These are phyloP conservation scores for Heliconius ismenius DNA, from an alignment of 2,888 invertebrate species.

Conservation along the genomic window DNA sequence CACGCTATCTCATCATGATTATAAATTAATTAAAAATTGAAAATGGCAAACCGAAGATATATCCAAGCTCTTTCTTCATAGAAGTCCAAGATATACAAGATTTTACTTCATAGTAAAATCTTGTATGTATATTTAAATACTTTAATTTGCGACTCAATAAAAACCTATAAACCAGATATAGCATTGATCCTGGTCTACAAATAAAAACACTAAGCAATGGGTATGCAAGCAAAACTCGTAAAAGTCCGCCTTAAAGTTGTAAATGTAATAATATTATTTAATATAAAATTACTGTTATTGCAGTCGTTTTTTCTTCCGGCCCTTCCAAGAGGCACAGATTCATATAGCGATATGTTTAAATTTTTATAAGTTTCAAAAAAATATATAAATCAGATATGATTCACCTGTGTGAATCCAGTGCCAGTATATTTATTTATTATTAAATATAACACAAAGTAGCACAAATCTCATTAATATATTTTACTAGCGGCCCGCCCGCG, in stretches of 20 bases:
- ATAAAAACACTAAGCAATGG: conserved; percentile 18
- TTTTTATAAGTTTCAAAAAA: neutral
- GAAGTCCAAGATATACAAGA: too few relatives aligned
- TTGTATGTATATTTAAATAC: neutral
- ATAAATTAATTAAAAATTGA: too few relatives aligned
- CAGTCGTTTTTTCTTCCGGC: too few relatives aligned
- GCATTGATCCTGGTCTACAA: neutral
- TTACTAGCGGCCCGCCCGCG: neutral
- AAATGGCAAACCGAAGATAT: too few relatives aligned
- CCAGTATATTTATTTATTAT: neutral
- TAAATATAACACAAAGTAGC: neutral
- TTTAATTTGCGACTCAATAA: neutral
- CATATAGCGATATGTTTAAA: neutral
- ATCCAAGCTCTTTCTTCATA: too few relatives aligned
- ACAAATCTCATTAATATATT: neutral
- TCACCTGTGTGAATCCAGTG: too few relatives aligned
- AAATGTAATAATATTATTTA: conserved; percentile 29
- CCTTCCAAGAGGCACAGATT: too few relatives aligned
- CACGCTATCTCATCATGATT: too few relatives aligned
- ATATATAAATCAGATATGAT: too few relatives aligned
- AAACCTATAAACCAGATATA: neutral
- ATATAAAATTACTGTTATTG: conserved; percentile 1
- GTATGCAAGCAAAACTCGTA: conserved; percentile 38
- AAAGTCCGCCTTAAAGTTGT: conserved; percentile 36
- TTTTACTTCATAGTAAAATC: too few relatives aligned